Evolutionary conservation across 2,797 vertebrate species (phyloP).

Genomic region (Gadopsis marmoratus): DNA sequence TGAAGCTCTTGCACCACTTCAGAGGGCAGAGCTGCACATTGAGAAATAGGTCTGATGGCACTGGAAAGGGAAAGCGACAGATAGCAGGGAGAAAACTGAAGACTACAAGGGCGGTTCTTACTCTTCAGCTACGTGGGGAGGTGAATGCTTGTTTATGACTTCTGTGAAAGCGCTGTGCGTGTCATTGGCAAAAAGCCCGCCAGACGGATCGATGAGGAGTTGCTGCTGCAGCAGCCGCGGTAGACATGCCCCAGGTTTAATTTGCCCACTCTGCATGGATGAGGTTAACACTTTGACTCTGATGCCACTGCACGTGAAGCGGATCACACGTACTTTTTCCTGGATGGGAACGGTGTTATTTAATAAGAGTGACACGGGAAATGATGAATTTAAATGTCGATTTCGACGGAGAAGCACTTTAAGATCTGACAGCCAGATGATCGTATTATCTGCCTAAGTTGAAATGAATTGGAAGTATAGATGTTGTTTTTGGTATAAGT

Average conservation of each 20-base stretch:
- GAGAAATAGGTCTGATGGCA: conserved; percentile 60
- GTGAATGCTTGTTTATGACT: conserved; percentile 66
- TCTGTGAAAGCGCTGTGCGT: conserved; percentile 61
- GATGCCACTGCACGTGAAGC: conserved; percentile 33
- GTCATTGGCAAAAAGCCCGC: conserved; percentile 72
- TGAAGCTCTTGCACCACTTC: conserved; percentile 51
- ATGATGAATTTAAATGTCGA: not conserved
- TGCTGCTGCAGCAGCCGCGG: conserved; percentile 59
- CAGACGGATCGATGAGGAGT: conserved; percentile 67
- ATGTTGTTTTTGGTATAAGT: not conserved
- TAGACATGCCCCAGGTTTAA: conserved; percentile 62
- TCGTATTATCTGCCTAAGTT: not conserved
- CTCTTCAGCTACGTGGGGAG: conserved; percentile 47
- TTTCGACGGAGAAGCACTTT: not conserved
- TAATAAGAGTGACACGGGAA: not conserved
- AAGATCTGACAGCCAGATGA: not conserved
- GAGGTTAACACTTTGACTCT: conserved; percentile 55
- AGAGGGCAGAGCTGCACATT: conserved; percentile 43
- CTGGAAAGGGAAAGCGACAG: conserved; percentile 29
- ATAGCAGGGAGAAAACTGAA: conserved; percentile 11
- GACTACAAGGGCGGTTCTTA: conserved; percentile 37
- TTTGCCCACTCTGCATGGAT: conserved; percentile 51
- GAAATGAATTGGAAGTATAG: not conserved
- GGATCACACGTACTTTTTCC: conserved; percentile 21
- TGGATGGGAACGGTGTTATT: conserved; percentile 21